Base-by-base conservation (phyloP, 2,113 vertebrate genomes). In the Tricholaema leucomelas region DNA sequence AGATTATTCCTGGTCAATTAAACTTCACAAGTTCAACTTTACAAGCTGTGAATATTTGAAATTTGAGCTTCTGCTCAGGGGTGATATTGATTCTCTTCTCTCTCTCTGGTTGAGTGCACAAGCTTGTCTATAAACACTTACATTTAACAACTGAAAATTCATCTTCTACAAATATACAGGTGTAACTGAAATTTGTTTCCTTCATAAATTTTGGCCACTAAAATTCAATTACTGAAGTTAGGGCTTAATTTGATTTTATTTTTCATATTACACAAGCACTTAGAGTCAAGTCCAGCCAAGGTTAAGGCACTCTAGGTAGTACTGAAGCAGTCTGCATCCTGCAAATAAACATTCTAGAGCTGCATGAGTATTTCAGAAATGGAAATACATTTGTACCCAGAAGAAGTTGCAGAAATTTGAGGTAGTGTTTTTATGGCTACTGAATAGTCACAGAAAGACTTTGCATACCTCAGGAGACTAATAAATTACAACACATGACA, bases 1-100 rank as follows among this genome's bases (percentile, higher is more conserved):
- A 92, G 84, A 93, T 96, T 90, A 86, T 86, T 95, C 61, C 74
- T 80, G 85, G 78, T 86, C 91, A 95, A 94, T 95, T 96, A 94
- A 94, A 94, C 93, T 94, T 91, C 90, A 90, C 78, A 77, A 93
- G 88, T 93, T 91, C 7, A 3, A 92, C 88, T 93, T 90, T 87
- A 94, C 84, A 94, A 84, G 84, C 86, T 85, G 88, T 89, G 94
- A 95, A 93, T 93, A 94, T 92, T 63, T 88, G 94, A 90, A 91
- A 90, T 92, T 36, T 55, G 92, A 95, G 91, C 94, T 87, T 80
- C 86, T 90, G 85, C 90, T 96, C 64, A 3, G 78, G 64, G 78
- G 63, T 74, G 38, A 66, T 93, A 95, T 85, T 79, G 94, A 91
- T 94, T 92, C 88, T 87, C 70, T 81, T 44, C 55, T 81, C 74